Evolutionary conservation across 92 coral and sea anemone genomes (phyloP), one percentile per base, ranked within the genome.

Genomic region (Ricordea florida): DNA sequence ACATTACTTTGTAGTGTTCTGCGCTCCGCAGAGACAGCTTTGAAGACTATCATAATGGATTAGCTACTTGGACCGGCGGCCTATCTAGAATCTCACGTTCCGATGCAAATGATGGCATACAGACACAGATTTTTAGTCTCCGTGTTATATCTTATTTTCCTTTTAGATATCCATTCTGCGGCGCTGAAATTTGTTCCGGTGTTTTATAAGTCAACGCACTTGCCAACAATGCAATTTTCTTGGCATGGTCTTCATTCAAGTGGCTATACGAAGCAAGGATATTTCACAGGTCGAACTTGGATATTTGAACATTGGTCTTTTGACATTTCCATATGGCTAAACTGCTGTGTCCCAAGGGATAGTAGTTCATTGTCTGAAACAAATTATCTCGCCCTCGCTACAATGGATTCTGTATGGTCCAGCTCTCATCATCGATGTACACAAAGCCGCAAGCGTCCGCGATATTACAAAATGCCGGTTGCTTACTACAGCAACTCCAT

Each of bases 401-500:
- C 57, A 50, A 23, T 50, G 57, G 57, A 50, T 50, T 50, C 57
- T 50, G 57, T 50, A 50, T 50, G 57, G 70, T 36, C 70, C 53
- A 62, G 70, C 25, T 32, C 25, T 62, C n/a, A n/a, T n/a, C 70
- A 62, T 36, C 70, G 52, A 62, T 62, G 47, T 62, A 62, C 33
- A 62, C 70, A 35, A 37, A 62, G 70, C 48, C 52, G 0, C 2
- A 62, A 62, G 70, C 34, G 55, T 62, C 23, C 55, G 14, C 69
- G 52, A 62, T 62, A 38, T 34, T 62, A 36, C 69, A 75, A 62
- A 60, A 62, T 22, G 47, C 71, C 61, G 43, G 74, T 75, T 22
- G 61, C 74, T 50, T 75, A 75, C 47, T 61, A 75, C 41, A 75
- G 74, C 71, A 62, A 75, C 61, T 62, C 82, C 57, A 30, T 60